phyloP scores from a whole-genome alignment of 2,113 vertebrate genomes.

The Pelodiscus sinensis region DNA sequence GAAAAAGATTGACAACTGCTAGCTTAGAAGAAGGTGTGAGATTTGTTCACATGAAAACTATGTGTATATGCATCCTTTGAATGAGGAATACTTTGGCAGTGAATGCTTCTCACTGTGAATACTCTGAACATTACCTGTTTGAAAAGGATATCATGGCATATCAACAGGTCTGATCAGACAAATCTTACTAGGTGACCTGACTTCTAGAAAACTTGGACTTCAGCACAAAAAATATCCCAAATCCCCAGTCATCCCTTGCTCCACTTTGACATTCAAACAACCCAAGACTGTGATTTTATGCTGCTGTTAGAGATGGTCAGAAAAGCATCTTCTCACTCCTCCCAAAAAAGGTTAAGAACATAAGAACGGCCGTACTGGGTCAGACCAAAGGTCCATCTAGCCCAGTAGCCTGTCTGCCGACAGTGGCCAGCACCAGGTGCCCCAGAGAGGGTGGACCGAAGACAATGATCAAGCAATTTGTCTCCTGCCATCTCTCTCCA shows the following conservation, averaged over 20 bases:
- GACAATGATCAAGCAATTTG: too few relatives aligned
- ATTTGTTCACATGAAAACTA: rapidly evolving
- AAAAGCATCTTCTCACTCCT: not conserved
- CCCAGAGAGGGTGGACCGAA: too few relatives aligned
- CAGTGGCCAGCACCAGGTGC: too few relatives aligned
- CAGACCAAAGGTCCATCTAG: too few relatives aligned
- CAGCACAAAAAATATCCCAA: not conserved
- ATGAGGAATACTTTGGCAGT: not conserved
- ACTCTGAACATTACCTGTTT: not conserved
- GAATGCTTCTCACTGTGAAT: not conserved
- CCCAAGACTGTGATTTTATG: not conserved
- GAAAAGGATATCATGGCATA: not conserved
- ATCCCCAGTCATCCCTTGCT: not conserved
- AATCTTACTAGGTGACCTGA: not conserved
- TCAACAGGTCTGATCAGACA: not conserved
- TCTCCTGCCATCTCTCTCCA: too few relatives aligned
- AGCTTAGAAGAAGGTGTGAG: not conserved
- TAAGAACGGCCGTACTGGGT: too few relatives aligned
- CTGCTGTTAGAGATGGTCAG: not conserved
- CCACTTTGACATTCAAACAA: not conserved
- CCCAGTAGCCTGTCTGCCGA: too few relatives aligned
- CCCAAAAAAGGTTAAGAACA: not conserved
- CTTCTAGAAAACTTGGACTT: not conserved
- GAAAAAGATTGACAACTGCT: not conserved
- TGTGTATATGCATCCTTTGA: not conserved